Evolutionary conservation across 2,113 vertebrate species (phyloP).

Genomic region (Hassar affinis): DNA sequence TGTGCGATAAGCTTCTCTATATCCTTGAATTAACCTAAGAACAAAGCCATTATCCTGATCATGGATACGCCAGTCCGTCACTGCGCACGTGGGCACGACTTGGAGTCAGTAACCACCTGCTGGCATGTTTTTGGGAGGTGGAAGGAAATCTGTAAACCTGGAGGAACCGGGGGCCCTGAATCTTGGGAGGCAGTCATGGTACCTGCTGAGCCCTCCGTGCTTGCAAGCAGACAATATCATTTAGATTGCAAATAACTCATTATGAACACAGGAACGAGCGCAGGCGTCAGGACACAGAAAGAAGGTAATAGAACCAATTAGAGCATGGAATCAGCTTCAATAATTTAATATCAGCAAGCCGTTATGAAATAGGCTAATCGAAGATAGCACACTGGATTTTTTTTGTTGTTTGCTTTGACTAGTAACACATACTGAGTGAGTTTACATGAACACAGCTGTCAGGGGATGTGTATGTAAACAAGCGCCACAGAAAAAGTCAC

Average conservation of each 20-base stretch:
- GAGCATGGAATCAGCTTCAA: not conserved
- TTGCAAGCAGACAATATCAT: not conserved
- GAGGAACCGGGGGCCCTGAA: not conserved
- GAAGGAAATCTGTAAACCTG: not conserved
- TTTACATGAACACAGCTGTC: not conserved
- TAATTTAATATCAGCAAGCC: not conserved
- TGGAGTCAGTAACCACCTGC: not conserved
- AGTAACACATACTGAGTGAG: not conserved
- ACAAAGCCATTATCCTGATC: not conserved
- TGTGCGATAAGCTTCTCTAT: not conserved
- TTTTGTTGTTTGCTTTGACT: not conserved
- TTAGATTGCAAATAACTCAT: not conserved
- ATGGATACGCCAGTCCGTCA: not conserved
- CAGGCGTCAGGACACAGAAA: not conserved
- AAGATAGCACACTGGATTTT: not conserved
- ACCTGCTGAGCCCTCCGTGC: not conserved
- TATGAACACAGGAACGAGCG: not conserved
- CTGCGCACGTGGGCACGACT: not conserved
- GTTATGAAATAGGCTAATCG: not conserved
- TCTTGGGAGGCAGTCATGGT: not conserved
- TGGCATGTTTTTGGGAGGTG: not conserved
- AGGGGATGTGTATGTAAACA: not conserved
- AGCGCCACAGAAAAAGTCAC: not conserved
- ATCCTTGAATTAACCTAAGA: not conserved
- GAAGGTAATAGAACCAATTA: constrained; percentile 6